phyloP scores from a whole-genome alignment of 2,797 vertebrate species.

The Artibeus jamaicensis region DNA sequence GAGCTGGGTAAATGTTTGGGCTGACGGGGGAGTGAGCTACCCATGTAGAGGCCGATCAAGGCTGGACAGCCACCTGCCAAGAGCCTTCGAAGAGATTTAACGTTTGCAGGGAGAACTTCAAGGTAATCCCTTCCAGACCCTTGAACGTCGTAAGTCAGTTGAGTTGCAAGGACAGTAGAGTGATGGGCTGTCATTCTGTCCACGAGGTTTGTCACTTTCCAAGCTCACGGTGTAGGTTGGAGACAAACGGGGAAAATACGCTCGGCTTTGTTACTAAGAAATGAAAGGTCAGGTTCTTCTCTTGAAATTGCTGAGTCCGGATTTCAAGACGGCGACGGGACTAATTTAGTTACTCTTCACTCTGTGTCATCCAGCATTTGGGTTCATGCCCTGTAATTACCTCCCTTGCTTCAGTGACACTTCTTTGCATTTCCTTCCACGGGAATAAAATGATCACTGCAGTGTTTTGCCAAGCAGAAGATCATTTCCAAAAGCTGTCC shows the following conservation, averaged over 20 bases:
- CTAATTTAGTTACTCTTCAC: neutral
- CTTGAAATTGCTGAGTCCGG: neutral
- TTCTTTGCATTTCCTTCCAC: slow-evolving; percentile 39
- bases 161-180: accelerated
- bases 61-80: neutral
- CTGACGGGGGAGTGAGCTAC: neutral
- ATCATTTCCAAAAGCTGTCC: slow-evolving; percentile 61
- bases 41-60: neutral
- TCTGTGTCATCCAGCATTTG: neutral
- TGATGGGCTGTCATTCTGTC: neutral
- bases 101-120: neutral
- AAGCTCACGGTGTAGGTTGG: too few species aligned
- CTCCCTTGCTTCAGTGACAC: slow-evolving; percentile 47
- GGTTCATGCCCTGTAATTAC: slow-evolving; percentile 29
- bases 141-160: neutral
- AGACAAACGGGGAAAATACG: neutral
- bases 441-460: slow-evolving; percentile 39
- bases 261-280: neutral
- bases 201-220: neutral
- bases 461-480: slow-evolving; percentile 57
- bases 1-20: neutral
- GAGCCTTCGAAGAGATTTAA: neutral
- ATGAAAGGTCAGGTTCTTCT: neutral
- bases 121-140: neutral
- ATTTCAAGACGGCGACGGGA: neutral